Conservation (phyloP, 2,797 vertebrate species). For the Pyrocephalus nanus region DNA sequence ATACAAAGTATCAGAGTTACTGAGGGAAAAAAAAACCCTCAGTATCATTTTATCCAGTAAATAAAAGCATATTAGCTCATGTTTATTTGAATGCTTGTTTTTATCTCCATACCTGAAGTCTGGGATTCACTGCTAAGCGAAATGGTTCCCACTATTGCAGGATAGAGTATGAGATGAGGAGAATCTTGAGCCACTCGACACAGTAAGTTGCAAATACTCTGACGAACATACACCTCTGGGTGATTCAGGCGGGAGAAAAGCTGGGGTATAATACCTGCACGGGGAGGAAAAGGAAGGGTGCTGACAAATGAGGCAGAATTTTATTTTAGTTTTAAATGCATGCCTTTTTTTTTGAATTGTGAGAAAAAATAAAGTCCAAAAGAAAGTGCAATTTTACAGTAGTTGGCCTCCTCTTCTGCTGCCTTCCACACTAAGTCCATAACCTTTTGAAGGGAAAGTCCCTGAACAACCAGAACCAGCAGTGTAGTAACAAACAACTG, state of each 20-base stretch:
- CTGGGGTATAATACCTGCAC: conserved; percentile 94
- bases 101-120: conserved; percentile 81
- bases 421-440: not conserved
- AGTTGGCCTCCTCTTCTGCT: not conserved
- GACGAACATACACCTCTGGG: conserved; percentile 94
- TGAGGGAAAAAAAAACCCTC: not conserved
- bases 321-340: not conserved
- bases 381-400: not conserved
- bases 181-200: conserved; percentile 98
- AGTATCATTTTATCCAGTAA: not conserved
- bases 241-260: conserved; percentile 98
- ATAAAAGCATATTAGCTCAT: not conserved
- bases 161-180: conserved; percentile 95
- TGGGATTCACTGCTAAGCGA: conserved; percentile 94
- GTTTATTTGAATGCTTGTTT: not conserved
- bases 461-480: not conserved
- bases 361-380: not conserved
- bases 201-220: conserved; percentile 96
- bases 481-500: not conserved
- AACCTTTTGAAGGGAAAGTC: not conserved
- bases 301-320: fast-evolving
- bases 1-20: not conserved
- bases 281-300: not conserved
- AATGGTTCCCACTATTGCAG: conserved; percentile 96
- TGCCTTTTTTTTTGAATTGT: not conserved